These are phyloP conservation scores for Trichogramma dendrolimi DNA, from an alignment of 2,888 invertebrate genomes.

Conservation along the genomic window DNA sequence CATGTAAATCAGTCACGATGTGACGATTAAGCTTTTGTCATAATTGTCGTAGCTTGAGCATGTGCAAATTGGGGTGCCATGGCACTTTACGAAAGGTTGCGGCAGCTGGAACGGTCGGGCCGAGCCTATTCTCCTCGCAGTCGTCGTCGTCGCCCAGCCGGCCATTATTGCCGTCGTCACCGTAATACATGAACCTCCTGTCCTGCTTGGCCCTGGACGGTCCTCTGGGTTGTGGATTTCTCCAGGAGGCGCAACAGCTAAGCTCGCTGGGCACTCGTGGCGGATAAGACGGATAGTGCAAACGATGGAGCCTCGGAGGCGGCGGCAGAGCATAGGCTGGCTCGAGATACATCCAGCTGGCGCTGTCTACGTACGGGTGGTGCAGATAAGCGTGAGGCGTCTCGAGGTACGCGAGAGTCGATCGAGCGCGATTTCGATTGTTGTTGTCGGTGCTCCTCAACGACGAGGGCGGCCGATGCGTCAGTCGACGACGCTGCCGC, in stretches of 20 bases:
- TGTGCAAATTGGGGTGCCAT: slow-evolving; percentile 53
- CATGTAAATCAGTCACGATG: too few relatives aligned
- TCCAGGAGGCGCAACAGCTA: slow-evolving; percentile 29
- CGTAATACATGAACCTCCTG: slow-evolving; percentile 1
- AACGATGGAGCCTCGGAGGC: background rate
- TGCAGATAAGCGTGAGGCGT: slow-evolving; percentile 24
- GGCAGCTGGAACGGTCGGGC: slow-evolving; percentile 31
- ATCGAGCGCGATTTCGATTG: too few relatives aligned
- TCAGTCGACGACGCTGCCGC: slow-evolving; percentile 1
- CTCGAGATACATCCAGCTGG: slow-evolving; percentile 45
- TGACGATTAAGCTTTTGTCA: slow-evolving; percentile 15
- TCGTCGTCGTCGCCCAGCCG: slow-evolving; percentile 32
- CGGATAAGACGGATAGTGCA: too few relatives aligned
- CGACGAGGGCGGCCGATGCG: background rate
- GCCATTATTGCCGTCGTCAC: slow-evolving; percentile 15
- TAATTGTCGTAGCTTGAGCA: slow-evolving; percentile 49
- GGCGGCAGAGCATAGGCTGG: slow-evolving; percentile 14
- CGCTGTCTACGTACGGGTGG: slow-evolving; percentile 40
- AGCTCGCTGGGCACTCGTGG: slow-evolving; percentile 29
- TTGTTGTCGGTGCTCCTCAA: background rate
- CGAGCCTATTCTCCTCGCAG: slow-evolving; percentile 17
- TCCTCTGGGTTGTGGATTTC: slow-evolving; percentile 28
- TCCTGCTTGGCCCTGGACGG: slow-evolving; percentile 4
- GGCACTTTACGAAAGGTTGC: slow-evolving; percentile 53
- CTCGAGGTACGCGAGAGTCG: background rate